Base-by-base conservation (phyloP, 2,797 vertebrate genomes). In the Novumbra hubbsi region DNA sequence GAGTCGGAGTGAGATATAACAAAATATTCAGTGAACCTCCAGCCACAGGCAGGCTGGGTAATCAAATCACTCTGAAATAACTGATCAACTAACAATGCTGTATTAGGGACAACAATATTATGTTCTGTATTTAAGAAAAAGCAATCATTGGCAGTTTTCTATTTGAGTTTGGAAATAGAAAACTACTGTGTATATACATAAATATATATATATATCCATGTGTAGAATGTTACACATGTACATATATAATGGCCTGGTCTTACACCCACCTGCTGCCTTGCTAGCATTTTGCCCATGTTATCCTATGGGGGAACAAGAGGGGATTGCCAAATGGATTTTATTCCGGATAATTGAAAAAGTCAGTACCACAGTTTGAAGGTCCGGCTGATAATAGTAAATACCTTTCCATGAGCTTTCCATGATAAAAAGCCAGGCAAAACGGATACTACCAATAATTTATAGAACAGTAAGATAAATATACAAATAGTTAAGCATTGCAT, bases 221-320 rank as follows among this genome's bases (percentile, higher is more conserved):
- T 64, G 41, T 38, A 41, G 3, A 60, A 60, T 65, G 16, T 72
- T 0, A 27, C 63, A 79, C 83, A 86, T 88, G 82, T n/a, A 19
- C 78, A 83, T 85, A 90, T 89, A 83, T 80, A 83, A 88, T 85
- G 55, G 84, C 87, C 67, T 17, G 0, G 6, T 32, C 15, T 65
- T 17, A 64, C 70, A 79, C 67, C 62, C 62, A 76, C 78, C 86
- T 91, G 77, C 76, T 73, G 84, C 19, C 79, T 83, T 81, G 84
- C 69, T 12, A 49, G 72, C 79, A 67, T 84, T 81, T 28, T 80
- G 8, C 55, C 55, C 55, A 60, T 27, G 74, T 82, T 80, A 77
- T 0, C 52, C 90, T 91, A 17, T 21, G 16, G 27, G 27, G 62
- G 85, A 3, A 28, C 78, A 80, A 85, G 77, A 71, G 82, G 14